Percentiles rank a stretch among this genome's conserved stretches.
These are phyloP conservation scores for Calidris pygmaea DNA, from an alignment of 2,113 vertebrate species.

Conservation along the genomic window DNA sequence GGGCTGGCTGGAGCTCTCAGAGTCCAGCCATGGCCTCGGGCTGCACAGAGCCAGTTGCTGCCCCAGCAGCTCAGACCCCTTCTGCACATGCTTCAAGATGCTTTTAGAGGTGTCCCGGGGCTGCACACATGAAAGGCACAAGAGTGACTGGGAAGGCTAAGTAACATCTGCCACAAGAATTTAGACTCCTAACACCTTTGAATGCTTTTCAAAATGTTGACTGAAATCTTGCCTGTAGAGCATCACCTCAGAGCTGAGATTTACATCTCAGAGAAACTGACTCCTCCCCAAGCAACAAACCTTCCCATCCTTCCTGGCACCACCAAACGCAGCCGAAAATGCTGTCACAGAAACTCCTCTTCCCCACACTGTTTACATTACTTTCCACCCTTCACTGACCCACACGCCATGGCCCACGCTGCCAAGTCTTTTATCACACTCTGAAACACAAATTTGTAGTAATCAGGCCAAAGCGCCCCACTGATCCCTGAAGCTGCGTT, in stretches of 20 bases:
- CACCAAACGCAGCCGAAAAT: background rate
- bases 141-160: background rate
- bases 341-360: background rate
- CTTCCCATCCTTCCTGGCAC: background rate
- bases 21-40: rapidly evolving
- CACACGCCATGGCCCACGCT: background rate
- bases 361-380: background rate
- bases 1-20: background rate
- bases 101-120: background rate
- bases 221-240: background rate
- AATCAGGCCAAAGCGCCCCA: background rate
- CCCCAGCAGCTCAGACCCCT: background rate
- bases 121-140: background rate
- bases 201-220: background rate
- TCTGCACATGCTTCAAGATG: background rate
- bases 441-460: background rate
- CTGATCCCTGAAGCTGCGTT: background rate
- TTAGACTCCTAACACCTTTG: background rate
- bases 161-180: background rate
- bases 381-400: background rate
- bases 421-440: background rate
- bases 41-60: background rate
- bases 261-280: background rate
- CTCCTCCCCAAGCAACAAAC: background rate
- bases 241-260: background rate